phyloP scores from a whole-genome alignment of 2,113 vertebrate species.

The Girardinichthys multiradiatus region DNA sequence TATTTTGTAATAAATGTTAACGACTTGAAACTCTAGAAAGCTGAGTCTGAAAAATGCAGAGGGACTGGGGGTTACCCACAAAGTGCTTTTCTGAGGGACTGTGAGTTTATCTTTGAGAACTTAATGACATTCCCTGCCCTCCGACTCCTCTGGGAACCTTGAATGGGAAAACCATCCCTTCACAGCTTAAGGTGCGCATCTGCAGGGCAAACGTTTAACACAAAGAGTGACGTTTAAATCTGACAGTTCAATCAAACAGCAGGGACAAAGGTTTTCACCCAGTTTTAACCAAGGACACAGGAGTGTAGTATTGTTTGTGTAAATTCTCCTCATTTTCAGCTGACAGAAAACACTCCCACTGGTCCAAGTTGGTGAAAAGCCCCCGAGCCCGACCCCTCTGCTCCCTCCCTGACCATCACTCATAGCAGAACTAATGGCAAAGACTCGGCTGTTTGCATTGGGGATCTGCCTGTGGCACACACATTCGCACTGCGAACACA shows the following conservation, averaged over 20 bases:
- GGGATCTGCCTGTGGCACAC: slow-evolving; percentile 52
- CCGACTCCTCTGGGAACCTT: slow-evolving; percentile 20
- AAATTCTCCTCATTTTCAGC: slow-evolving; percentile 23
- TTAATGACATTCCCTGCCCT: slow-evolving; percentile 23
- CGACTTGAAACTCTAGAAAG: not conserved
- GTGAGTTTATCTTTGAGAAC: slow-evolving; percentile 23
- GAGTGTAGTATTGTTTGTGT: not conserved
- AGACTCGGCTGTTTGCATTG: slow-evolving; percentile 55
- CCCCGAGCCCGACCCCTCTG: slow-evolving; percentile 28
- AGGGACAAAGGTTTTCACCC: not conserved
- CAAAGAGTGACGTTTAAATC: not conserved
- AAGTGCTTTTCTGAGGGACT: not conserved
- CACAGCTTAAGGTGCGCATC: slow-evolving; percentile 7
- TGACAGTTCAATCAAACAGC: slow-evolving; percentile 21
- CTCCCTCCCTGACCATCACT: slow-evolving; percentile 27
- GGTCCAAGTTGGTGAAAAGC: slow-evolving; percentile 38
- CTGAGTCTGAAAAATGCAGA: not conserved
- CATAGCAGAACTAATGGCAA: slow-evolving; percentile 53
- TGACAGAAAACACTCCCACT: slow-evolving; percentile 29
- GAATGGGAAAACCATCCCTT: slow-evolving; percentile 16
- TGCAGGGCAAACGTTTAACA: not conserved
- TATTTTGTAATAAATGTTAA: not conserved
- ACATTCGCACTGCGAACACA: slow-evolving; percentile 52
- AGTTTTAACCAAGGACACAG: not conserved
- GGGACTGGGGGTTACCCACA: not conserved